Conservation (phyloP, 2,888 invertebrate genomes). For the Amphiduros pacificus region DNA sequence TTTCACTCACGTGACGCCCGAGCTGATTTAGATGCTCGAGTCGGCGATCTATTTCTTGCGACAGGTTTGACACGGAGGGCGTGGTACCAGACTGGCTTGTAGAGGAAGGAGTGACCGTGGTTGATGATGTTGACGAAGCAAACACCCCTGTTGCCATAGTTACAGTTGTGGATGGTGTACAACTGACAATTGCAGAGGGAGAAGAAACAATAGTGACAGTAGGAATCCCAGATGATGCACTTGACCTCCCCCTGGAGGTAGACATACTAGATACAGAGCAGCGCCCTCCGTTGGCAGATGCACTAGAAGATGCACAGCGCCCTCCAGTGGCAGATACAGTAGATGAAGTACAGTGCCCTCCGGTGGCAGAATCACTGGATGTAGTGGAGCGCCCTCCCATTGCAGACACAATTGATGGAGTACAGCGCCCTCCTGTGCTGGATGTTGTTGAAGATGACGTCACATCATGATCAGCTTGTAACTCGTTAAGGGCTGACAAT, state of each 20-base stretch:
- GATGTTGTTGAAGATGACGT: too few relatives aligned
- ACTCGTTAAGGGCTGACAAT: conserved; percentile 5
- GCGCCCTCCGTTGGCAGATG: not conserved
- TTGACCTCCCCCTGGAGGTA: too few relatives aligned
- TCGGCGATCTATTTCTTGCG: conserved; percentile 12
- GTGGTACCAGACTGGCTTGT: not conserved
- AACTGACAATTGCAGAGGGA: too few relatives aligned
- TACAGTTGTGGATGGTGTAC: too few relatives aligned
- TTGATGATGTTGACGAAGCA: too few relatives aligned
- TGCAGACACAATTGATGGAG: too few relatives aligned
- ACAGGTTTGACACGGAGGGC: conserved; percentile 1
- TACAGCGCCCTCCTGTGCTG: too few relatives aligned
- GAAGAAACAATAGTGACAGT: too few relatives aligned
- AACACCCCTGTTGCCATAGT: too few relatives aligned
- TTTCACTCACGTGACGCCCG: conserved; percentile 8
- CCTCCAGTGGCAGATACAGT: not conserved
- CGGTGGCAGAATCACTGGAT: not conserved
- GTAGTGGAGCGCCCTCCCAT: not conserved
- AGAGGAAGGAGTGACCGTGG: not conserved
- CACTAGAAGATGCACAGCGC: not conserved
- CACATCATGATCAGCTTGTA: conserved; percentile 9
- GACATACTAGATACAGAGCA: too few relatives aligned
- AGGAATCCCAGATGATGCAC: too few relatives aligned
- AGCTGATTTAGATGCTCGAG: conserved; percentile 13
- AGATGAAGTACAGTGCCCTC: too few relatives aligned